Evolutionary conservation across 2,113 vertebrate species (phyloP).

Genomic region (Brachirus orientalis): DNA sequence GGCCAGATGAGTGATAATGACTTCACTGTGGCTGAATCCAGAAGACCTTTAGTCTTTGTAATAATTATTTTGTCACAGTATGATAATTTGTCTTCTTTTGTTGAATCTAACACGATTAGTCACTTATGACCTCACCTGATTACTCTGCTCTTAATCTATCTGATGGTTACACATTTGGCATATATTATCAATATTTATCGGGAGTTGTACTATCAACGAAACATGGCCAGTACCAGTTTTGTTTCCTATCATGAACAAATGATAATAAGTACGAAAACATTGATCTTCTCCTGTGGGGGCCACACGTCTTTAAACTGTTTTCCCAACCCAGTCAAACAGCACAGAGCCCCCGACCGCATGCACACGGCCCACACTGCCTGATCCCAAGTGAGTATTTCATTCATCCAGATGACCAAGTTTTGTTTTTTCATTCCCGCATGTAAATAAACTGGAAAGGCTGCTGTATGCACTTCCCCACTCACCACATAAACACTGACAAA

Average conservation of each 20-base stretch:
- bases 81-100: no score
- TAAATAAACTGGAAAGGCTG: constrained; percentile 54
- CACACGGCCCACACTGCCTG: constrained; percentile 20
- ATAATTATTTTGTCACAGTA: no score
- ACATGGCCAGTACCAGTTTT: neutral
- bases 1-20: constrained; percentile 35
- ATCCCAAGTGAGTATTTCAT: constrained; percentile 54
- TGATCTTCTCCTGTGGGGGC: no score
- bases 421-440: constrained; percentile 36
- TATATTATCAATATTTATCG: neutral
- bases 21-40: no score
- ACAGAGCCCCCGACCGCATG: no score
- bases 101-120: no score
- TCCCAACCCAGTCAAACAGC: no score
- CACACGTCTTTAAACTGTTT: no score
- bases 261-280: no score
- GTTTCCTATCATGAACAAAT: constrained; percentile 4
- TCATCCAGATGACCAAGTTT: constrained; percentile 49
- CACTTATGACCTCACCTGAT: no score
- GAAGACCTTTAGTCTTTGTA: no score
- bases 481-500: constrained; percentile 70
- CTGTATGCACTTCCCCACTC: constrained; percentile 48
- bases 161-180: constrained; percentile 10
- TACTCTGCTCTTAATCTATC: no score
- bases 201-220: neutral